phyloP scores from a whole-genome alignment of 2,113 vertebrate species.

The Oncorhynchus gorbuscha region DNA sequence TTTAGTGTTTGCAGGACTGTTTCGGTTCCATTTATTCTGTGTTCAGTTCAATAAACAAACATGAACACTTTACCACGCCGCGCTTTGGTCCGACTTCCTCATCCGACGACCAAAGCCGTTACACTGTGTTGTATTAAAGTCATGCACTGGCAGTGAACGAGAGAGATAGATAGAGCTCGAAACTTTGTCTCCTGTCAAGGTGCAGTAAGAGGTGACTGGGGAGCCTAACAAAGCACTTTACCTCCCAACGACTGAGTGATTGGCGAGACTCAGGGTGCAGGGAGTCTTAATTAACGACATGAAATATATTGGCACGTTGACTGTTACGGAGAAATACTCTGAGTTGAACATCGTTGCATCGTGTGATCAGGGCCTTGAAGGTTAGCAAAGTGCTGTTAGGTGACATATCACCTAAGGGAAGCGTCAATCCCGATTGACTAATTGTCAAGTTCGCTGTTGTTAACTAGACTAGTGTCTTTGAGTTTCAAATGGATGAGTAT shows the following conservation, averaged over 20 bases:
- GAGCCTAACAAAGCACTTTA: slow-evolving; percentile 16
- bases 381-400: neutral
- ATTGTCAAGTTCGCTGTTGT: slow-evolving; percentile 13
- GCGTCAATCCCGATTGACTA: neutral
- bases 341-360: neutral
- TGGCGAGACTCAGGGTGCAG: neutral
- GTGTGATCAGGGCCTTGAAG: neutral
- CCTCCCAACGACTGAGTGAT: neutral
- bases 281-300: neutral
- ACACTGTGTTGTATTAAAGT: neutral
- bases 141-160: neutral
- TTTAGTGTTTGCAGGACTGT: no score
- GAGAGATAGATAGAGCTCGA: no score
- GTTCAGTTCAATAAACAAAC: no score
- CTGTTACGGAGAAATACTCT: slow-evolving; percentile 1
- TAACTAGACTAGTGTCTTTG: neutral
- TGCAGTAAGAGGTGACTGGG: neutral
- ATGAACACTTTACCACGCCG: no score
- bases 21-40: no score
- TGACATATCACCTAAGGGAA: neutral
- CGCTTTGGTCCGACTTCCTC: no score
- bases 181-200: neutral
- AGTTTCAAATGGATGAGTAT: slow-evolving; percentile 4
- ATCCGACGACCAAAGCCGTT: no score
- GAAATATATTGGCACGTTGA: neutral